Conservation (phyloP, 2,888 invertebrate genomes). For the Apamea anceps region DNA sequence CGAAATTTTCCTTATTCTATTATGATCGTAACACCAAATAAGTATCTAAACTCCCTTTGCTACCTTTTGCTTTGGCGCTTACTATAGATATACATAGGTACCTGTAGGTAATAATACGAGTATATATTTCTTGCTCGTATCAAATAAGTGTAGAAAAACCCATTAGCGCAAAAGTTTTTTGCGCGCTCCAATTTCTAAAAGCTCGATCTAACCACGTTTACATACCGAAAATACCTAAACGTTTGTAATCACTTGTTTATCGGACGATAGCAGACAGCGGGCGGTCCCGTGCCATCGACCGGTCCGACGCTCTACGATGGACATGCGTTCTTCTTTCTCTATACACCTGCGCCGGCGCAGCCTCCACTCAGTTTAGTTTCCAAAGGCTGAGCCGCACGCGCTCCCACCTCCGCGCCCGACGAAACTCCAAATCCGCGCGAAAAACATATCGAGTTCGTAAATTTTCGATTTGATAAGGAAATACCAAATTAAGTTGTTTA, state of each 20-base stretch:
- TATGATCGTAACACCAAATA: not conserved
- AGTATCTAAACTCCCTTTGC: not conserved
- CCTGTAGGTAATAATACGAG: not conserved
- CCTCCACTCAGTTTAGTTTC: conserved; percentile 81
- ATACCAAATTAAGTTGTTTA: conserved; percentile 20
- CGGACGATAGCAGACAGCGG: conserved; percentile 71
- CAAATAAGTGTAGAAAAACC: not conserved
- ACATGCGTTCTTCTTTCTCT: conserved; percentile 75
- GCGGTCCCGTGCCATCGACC: conserved; percentile 75
- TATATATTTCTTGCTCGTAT: not conserved
- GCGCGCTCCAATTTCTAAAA: conserved; percentile 36
- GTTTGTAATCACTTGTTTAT: conserved; percentile 62
- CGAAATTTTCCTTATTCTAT: not conserved
- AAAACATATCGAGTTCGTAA: conserved; percentile 79
- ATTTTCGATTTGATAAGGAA: conserved; percentile 20
- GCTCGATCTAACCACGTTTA: conserved; percentile 20
- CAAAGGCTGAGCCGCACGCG: conserved; percentile 84
- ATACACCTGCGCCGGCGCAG: conserved; percentile 76
- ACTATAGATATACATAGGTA: not conserved
- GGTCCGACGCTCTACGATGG: conserved; percentile 70
- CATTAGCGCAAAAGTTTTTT: not conserved
- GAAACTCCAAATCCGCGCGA: conserved; percentile 75
- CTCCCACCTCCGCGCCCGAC: conserved; percentile 74
- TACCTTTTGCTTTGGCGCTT: not conserved
- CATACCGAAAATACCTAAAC: conserved; percentile 49